Percentiles rank a stretch among this genome's conserved stretches.
Evolutionary conservation across 1,140 invertebrate species (phyloP).

Genomic region (Lordiphosa collinella): DNA sequence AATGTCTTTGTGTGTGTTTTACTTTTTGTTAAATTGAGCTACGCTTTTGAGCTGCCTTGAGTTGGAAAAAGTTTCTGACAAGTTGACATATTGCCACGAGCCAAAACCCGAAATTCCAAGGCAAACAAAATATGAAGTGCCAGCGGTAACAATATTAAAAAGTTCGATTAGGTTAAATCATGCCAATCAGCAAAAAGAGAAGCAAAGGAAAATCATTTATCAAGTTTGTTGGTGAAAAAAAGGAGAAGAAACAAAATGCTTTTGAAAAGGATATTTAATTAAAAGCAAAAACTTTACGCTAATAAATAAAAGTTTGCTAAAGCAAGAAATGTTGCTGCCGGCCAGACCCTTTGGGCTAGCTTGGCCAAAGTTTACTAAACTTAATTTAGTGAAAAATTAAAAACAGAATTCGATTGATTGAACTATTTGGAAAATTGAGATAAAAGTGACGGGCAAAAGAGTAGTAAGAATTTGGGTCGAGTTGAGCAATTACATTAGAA

Average conservation of each 20-base stretch:
- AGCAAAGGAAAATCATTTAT: conserved; percentile 58
- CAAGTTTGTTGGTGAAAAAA: conserved; percentile 33
- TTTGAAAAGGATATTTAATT: conserved; percentile 61
- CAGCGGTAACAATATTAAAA: conserved; percentile 42
- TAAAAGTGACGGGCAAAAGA: not conserved
- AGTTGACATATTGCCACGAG: conserved; percentile 55
- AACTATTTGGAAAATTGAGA: conserved; percentile 1
- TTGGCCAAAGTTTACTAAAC: conserved; percentile 32
- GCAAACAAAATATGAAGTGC: conserved; percentile 22
- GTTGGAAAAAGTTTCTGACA: conserved; percentile 54
- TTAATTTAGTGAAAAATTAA: conserved; percentile 61
- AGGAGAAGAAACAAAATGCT: conserved; percentile 39
- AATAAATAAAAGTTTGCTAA: conserved; percentile 63
- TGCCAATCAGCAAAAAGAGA: conserved; percentile 25
- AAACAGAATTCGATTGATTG: conserved; percentile 57
- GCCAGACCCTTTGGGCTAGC: not conserved
- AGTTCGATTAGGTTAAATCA: conserved; percentile 23
- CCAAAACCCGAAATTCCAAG: conserved; percentile 1
- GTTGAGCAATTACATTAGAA: too few relatives aligned
- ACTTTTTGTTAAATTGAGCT: conserved; percentile 58
- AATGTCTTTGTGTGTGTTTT: conserved; percentile 53
- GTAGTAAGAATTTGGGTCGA: too few relatives aligned
- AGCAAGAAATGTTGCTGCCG: conserved; percentile 3
- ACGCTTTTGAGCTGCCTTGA: conserved; percentile 51
- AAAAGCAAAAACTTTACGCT: conserved; percentile 60